Percentiles rank a stretch among this genome's conserved stretches.
Evolutionary conservation across 2,113 vertebrate genomes (phyloP).

Genomic region (Amphiprion ocellaris): DNA sequence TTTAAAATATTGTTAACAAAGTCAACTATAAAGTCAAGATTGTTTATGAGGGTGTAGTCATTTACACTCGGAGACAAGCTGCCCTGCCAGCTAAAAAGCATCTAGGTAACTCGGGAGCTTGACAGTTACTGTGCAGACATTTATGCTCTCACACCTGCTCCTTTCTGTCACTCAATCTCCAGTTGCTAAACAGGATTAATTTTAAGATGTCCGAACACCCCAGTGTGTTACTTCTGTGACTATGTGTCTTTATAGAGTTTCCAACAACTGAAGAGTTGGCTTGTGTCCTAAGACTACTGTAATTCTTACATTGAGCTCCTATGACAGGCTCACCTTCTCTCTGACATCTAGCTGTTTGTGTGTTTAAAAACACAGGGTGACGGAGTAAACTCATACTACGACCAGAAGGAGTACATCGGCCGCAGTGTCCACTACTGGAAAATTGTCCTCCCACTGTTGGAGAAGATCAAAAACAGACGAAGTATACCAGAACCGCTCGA

Average conservation of each 20-base stretch:
- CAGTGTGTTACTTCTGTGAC: slow-evolving; percentile 9
- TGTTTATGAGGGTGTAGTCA: neutral
- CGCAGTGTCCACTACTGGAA: slow-evolving; percentile 97
- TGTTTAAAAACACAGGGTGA: slow-evolving; percentile 82
- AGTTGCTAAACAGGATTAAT: slow-evolving; percentile 37
- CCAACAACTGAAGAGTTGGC: neutral
- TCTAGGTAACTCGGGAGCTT: slow-evolving; percentile 8
- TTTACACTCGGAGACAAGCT: slow-evolving; percentile 1
- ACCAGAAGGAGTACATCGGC: slow-evolving; percentile 94
- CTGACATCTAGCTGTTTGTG: neutral
- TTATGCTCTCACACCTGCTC: slow-evolving; percentile 42
- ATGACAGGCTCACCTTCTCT: neutral
- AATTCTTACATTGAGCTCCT: neutral
- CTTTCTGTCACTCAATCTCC: slow-evolving; percentile 40
- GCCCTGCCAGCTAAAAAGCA: slow-evolving; percentile 19
- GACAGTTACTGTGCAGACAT: neutral
- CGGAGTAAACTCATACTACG: slow-evolving; percentile 93
- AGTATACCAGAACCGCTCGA: slow-evolving; percentile 94
- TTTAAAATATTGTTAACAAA: neutral
- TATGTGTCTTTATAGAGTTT: neutral
- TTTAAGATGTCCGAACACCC: slow-evolving; percentile 11
- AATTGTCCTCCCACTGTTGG: slow-evolving; percentile 89
- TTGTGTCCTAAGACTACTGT: neutral
- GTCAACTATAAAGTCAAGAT: neutral
- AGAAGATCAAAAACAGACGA: slow-evolving; percentile 88